Evolutionary conservation across 2,888 invertebrate species (phyloP), one percentile per base, ranked within the genome.

Genomic region (Xestoiulus laeticollis): DNA sequence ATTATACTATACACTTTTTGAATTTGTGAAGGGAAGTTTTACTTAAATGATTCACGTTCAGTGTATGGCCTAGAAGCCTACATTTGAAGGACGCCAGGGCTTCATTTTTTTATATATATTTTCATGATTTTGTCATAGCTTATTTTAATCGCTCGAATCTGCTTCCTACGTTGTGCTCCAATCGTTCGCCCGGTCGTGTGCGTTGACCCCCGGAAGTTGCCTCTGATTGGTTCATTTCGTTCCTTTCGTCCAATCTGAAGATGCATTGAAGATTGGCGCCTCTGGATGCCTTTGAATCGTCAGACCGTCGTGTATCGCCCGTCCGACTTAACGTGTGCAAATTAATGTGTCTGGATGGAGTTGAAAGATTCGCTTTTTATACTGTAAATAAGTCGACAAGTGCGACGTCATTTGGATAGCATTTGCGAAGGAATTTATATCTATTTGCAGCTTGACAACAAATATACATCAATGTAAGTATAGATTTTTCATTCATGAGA

Each of bases 241-340:
- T 30, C 78, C 4, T 8, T 68, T 68, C 26, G 78, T 10, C 78
- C 30, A 78, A 78, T 78, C 78, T 78, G 78, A 78, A 78, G 30
- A 78, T 26, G 78, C 78, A 30, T 26, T 78, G 14, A 26, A 78
- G 78, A 78, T 78, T 78, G 78, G 78, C 78, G 78, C 78, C 78
- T 78, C 78, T 30, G 78, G 26, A 3, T 78, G 30, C 30, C 78
- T 78, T 78, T 78, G 78, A 78, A 78, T 78, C 78, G 78, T 30
- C 78, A 78, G 78, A 78, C 30, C 78, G 78, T 78, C 30, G 78
- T 30, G 78, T 78, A 26, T 26, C 30, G 10, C 8, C 30, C 78
- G 6, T 30, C 30, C 26, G 78, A 78, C 78, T 78, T 26, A 78
- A 78, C 78, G 78, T 30, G 78, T 78, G 78, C 78, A 22, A 53